Percentiles rank a stretch among this genome's conserved stretches.
phyloP scores from a whole-genome alignment of 2,888 invertebrate species.

The Drosophila suboccidentalis region DNA sequence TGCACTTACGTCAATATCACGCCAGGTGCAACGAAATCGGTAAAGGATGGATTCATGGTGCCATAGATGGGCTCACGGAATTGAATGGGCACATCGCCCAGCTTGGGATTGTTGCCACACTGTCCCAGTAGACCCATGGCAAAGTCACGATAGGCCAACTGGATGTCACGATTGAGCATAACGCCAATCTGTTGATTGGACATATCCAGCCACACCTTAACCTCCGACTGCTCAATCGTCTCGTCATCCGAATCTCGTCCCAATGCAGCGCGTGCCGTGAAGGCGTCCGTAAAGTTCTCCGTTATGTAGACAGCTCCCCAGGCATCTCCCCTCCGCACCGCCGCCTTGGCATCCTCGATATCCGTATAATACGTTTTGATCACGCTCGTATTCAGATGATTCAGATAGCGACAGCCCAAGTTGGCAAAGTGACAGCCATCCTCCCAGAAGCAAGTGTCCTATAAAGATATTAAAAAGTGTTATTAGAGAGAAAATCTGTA shows the following conservation, averaged over 20 bases:
- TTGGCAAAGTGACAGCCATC: conserved; percentile 90
- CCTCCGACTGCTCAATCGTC: conserved; percentile 94
- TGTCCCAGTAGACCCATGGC: conserved; percentile 90
- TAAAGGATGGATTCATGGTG: conserved; percentile 95
- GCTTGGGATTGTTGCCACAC: conserved; percentile 92
- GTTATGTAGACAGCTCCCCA: conserved; percentile 97
- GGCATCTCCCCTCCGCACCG: conserved; percentile 91
- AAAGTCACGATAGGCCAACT: conserved; percentile 94
- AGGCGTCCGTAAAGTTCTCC: conserved; percentile 94
- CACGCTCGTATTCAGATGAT: conserved; percentile 91
- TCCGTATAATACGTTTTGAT: conserved; percentile 90
- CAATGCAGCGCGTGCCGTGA: conserved; percentile 92
- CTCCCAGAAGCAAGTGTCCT: conserved; percentile 83
- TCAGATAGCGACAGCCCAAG: conserved; percentile 93
- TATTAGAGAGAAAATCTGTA: not conserved
- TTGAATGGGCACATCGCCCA: conserved; percentile 95
- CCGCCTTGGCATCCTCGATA: conserved; percentile 89
- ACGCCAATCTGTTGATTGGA: conserved; percentile 98
- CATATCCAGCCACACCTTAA: conserved; percentile 96
- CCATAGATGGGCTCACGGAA: conserved; percentile 96
- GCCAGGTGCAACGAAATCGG: conserved; percentile 98
- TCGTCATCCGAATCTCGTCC: conserved; percentile 94
- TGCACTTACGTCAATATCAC: conserved; percentile 94
- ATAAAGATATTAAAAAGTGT: not conserved
- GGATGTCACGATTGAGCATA: conserved; percentile 94